phyloP scores from a whole-genome alignment of 2,113 vertebrate genomes.

The Melanerpes aurifrons region DNA sequence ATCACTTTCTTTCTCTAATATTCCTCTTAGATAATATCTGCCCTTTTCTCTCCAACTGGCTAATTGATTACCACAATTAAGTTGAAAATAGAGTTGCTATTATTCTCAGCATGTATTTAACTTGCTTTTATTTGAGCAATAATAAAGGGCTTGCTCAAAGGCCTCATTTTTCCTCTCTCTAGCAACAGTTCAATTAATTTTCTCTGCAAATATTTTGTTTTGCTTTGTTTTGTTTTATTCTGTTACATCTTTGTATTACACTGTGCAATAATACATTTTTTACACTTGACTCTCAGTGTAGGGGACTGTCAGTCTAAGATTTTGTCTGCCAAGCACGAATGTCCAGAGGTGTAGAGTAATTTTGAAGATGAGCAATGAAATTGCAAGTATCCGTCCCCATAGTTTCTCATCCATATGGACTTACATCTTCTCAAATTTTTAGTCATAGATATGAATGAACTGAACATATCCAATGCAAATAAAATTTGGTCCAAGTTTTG shows the following conservation, averaged over 20 bases:
- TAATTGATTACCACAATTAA: constrained; percentile 2
- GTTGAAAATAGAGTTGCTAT: not conserved
- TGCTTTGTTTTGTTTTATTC: too few species aligned
- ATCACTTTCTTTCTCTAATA: constrained; percentile 17
- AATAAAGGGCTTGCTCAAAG: not conserved
- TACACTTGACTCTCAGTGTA: not conserved
- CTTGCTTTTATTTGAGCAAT: not conserved
- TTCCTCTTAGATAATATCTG: not conserved
- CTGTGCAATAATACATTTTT: not conserved
- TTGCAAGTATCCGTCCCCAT: not conserved
- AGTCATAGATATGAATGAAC: not conserved
- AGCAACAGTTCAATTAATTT: not conserved
- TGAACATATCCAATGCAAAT: not conserved
- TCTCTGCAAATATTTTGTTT: not conserved
- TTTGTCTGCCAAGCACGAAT: not conserved
- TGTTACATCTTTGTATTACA: not conserved
- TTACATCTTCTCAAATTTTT: not conserved
- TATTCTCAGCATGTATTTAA: constrained; percentile 11
- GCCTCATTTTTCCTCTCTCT: not conserved
- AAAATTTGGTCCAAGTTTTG: not conserved
- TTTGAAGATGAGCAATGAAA: not conserved
- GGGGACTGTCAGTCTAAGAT: not conserved
- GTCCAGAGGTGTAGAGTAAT: not conserved
- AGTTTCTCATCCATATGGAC: not conserved
- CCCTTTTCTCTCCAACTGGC: constrained; percentile 6